phyloP scores from a whole-genome alignment of 2,113 vertebrate genomes.

The Andinoacara biseriatus region DNA sequence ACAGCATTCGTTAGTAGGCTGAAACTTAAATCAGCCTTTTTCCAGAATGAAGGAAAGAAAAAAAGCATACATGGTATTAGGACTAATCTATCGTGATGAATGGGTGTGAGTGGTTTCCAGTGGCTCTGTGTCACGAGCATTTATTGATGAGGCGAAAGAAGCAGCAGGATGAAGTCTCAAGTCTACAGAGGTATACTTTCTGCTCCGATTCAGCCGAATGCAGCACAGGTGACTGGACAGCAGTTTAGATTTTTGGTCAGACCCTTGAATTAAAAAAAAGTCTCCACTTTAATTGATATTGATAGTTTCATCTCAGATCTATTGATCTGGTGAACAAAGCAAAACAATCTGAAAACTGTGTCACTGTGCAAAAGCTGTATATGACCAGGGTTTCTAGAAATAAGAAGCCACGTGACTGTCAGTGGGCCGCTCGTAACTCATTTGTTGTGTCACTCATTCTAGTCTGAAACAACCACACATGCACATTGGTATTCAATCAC shows the following conservation, averaged over 20 bases:
- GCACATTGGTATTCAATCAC: constrained; percentile 23
- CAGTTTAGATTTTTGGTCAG: background rate
- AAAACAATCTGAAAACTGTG: background rate
- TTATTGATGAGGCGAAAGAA: background rate
- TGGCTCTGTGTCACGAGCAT: background rate
- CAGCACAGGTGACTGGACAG: background rate
- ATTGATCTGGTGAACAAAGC: background rate
- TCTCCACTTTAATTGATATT: background rate
- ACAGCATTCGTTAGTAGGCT: background rate
- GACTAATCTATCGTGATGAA: background rate
- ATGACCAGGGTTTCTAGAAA: background rate
- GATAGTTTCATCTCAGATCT: background rate
- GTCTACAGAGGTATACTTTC: background rate
- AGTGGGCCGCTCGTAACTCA: background rate
- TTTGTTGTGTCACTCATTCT: constrained; percentile 9
- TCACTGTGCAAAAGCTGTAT: background rate
- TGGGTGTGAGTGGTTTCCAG: background rate
- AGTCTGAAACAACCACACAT: constrained; percentile 1
- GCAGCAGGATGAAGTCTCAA: background rate
- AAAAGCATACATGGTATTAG: background rate
- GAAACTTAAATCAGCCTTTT: background rate
- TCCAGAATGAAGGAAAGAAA: background rate
- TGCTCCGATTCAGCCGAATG: background rate
- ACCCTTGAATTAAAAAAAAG: background rate
- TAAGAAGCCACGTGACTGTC: background rate